Percentiles rank a stretch among this genome's conserved stretches.
Conservation (phyloP, 2,113 vertebrate species). For the Eptesicus fuscus region DNA sequence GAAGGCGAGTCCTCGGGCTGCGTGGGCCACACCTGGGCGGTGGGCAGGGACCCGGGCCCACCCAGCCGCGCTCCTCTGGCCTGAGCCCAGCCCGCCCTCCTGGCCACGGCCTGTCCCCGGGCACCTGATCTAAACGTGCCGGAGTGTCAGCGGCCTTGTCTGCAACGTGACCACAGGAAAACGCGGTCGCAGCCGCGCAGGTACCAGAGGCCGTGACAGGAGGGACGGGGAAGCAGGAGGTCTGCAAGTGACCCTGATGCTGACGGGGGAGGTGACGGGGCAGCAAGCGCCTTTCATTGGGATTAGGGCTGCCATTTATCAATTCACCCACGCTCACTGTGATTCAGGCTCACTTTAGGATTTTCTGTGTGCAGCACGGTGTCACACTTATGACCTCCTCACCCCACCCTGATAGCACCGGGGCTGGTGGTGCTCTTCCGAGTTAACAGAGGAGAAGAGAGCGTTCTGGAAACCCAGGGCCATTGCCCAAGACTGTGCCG, state of each 20-base stretch:
- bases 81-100: background rate
- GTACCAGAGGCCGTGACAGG: background rate
- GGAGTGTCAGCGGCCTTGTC: background rate
- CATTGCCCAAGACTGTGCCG: background rate
- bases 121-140: background rate
- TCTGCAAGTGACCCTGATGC: background rate
- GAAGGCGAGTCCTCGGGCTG: no score
- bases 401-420: background rate
- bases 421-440: background rate
- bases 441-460: background rate
- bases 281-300: background rate
- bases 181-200: no score
- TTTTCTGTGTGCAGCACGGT: background rate
- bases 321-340: background rate
- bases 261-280: background rate
- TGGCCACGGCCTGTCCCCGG: background rate
- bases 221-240: background rate
- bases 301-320: background rate
- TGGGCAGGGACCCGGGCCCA: background rate
- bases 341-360: background rate
- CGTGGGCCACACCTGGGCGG: no score
- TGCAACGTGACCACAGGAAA: background rate
- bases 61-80: rapidly evolving
- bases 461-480: background rate
- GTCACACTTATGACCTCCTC: background rate